These are phyloP conservation scores for Halichoerus grypus DNA, from an alignment of 2,113 vertebrate species.

Conservation along the genomic window DNA sequence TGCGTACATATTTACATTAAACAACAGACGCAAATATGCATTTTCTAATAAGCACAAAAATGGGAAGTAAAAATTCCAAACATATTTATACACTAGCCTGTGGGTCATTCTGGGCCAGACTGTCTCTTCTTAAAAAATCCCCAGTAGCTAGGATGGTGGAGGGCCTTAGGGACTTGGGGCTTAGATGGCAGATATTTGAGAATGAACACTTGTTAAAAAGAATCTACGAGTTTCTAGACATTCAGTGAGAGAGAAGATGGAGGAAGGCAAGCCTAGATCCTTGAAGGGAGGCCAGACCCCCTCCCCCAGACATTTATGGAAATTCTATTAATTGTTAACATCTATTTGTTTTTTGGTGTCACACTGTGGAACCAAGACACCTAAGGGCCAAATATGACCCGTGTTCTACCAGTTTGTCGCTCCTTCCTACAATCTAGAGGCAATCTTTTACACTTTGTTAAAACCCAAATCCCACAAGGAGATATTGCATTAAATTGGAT, in stretches of 20 bases:
- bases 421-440: background rate
- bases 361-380: background rate
- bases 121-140: background rate
- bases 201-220: background rate
- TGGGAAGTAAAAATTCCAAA: background rate
- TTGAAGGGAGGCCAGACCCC: background rate
- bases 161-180: background rate
- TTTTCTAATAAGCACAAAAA: background rate
- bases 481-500: background rate
- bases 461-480: background rate
- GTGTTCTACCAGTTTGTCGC: background rate
- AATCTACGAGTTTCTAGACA: background rate
- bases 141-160: background rate
- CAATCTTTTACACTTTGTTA: background rate
- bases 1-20: background rate
- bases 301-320: background rate
- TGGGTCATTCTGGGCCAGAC: background rate
- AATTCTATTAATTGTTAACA: background rate
- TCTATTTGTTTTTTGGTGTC: background rate
- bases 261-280: background rate
- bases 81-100: background rate
- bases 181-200: background rate
- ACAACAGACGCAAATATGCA: too few relatives aligned
- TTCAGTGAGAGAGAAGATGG: background rate
- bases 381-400: background rate